Conservation (phyloP, 2,797 vertebrate species). For the Premnoplex brunnescens region DNA sequence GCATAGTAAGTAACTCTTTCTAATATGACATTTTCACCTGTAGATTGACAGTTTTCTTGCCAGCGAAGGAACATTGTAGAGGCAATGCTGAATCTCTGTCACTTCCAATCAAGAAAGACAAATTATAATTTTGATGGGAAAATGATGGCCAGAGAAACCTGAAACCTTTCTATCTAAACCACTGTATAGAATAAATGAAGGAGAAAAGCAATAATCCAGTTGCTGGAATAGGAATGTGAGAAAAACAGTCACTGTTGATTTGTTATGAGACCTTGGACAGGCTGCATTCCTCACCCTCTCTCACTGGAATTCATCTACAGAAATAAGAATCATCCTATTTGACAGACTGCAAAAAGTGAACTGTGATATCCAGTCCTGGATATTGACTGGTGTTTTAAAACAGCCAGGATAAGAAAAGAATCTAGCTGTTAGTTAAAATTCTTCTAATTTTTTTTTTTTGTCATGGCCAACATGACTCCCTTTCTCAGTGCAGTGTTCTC, state of each 20-base stretch:
- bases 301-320: background rate
- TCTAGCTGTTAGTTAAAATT: background rate
- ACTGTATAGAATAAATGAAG: background rate
- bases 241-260: background rate
- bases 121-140: constrained; percentile 7
- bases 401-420: background rate
- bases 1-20: constrained; percentile 84
- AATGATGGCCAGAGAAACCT: background rate
- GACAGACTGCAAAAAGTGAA: background rate
- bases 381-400: background rate
- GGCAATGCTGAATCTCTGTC: background rate
- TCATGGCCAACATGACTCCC: background rate
- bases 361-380: background rate
- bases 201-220: background rate
- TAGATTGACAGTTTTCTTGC: background rate
- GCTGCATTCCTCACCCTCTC: background rate
- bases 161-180: background rate
- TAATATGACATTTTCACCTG: background rate
- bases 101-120: background rate
- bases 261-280: background rate
- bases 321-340: background rate
- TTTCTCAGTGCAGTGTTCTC: background rate
- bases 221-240: background rate
- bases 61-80: background rate
- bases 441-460: background rate